Evolutionary conservation across 2,113 vertebrate species (phyloP).

Genomic region (Corvus hawaiiensis): DNA sequence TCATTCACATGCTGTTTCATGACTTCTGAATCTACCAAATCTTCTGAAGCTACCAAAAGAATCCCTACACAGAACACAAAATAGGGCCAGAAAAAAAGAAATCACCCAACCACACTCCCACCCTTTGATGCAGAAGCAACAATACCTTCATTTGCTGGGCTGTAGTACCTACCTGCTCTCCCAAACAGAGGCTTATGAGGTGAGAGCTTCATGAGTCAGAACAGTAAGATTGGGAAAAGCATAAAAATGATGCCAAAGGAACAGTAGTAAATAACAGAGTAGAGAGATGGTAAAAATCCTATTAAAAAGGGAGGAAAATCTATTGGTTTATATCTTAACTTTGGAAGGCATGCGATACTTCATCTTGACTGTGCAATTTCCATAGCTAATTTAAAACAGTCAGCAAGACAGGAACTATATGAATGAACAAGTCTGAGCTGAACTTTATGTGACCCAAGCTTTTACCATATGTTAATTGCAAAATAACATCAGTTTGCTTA

Average conservation of each 20-base stretch:
- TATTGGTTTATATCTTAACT: neutral
- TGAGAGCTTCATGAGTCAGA: neutral
- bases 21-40: neutral
- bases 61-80: fast-evolving
- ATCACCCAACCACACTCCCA: neutral
- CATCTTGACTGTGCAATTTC: neutral
- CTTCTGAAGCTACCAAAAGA: neutral
- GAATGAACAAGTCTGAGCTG: neutral
- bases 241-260: neutral
- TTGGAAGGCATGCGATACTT: neutral
- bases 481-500: neutral
- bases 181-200: neutral
- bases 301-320: neutral
- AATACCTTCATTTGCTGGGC: neutral
- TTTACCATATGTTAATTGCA: neutral
- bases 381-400: neutral
- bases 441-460: neutral
- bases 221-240: neutral
- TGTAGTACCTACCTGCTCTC: neutral
- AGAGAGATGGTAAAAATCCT: neutral
- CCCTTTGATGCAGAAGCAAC: neutral
- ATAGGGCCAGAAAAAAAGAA: neutral
- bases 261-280: neutral
- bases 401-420: neutral
- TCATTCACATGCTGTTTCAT: neutral